Conservation (phyloP, 2,888 invertebrate species). For the Liodrosophila aerea region DNA sequence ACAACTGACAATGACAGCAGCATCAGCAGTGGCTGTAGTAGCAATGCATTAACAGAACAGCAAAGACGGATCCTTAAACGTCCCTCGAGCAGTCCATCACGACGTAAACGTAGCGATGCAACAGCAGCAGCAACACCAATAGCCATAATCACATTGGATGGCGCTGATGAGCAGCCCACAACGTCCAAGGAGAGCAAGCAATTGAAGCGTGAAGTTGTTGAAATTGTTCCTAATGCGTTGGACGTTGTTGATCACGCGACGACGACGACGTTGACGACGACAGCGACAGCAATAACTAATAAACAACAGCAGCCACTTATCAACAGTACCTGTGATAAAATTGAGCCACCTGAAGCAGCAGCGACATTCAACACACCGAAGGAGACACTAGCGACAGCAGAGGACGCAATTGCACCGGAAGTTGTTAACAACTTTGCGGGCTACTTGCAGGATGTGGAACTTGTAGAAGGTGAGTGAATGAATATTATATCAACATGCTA, state of each 20-base stretch:
- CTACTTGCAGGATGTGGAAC: slow-evolving; percentile 51
- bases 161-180: slow-evolving; percentile 45
- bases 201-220: slow-evolving; percentile 56
- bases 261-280: slow-evolving; percentile 14
- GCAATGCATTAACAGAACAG: slow-evolving; percentile 51
- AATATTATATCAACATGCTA: neutral
- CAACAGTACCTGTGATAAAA: slow-evolving; percentile 82
- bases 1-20: slow-evolving; percentile 28
- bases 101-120: slow-evolving; percentile 47
- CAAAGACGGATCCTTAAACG: slow-evolving; percentile 73
- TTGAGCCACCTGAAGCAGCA: slow-evolving; percentile 61
- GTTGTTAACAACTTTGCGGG: slow-evolving; percentile 47
- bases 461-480: slow-evolving; percentile 44
- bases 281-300: slow-evolving; percentile 33
- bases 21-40: slow-evolving; percentile 31
- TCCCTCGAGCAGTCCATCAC: slow-evolving; percentile 67
- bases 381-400: slow-evolving; percentile 31
- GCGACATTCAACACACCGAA: slow-evolving; percentile 26
- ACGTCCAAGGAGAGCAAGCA: slow-evolving; percentile 68
- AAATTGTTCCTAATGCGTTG: slow-evolving; percentile 56
- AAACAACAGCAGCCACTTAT: slow-evolving; percentile 66
- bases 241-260: slow-evolving; percentile 17
- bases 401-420: slow-evolving; percentile 20
- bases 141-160: slow-evolving; percentile 21
- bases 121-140: slow-evolving; percentile 28